Evolutionary conservation across 2,797 vertebrate genomes (phyloP).

Genomic region (Ambastaia sidthimunki): DNA sequence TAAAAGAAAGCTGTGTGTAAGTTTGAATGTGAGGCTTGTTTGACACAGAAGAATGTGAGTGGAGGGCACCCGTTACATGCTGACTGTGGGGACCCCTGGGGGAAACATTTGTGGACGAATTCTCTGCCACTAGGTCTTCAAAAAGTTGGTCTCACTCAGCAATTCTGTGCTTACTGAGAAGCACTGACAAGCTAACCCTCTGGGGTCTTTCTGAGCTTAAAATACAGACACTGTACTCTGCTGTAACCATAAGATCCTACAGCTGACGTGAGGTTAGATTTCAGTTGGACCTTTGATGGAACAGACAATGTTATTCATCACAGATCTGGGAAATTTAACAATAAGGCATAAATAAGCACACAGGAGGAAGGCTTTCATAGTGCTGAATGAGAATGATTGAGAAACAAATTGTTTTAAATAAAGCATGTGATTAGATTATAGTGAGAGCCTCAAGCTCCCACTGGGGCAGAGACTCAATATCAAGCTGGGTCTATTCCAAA

Average conservation of each 20-base stretch:
- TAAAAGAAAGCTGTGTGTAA: slow-evolving; percentile 37
- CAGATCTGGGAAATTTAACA: slow-evolving; percentile 77
- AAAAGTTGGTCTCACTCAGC: slow-evolving; percentile 17
- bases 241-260: slow-evolving; percentile 18
- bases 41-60: slow-evolving; percentile 49
- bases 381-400: slow-evolving; percentile 90
- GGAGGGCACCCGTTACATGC: slow-evolving; percentile 31
- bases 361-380: slow-evolving; percentile 84
- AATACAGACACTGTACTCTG: slow-evolving; percentile 42
- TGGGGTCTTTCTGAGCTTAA: slow-evolving; percentile 21
- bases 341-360: slow-evolving; percentile 83
- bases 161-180: slow-evolving; percentile 12
- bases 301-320: slow-evolving; percentile 40
- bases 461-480: slow-evolving; percentile 64
- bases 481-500: slow-evolving; percentile 67
- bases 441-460: slow-evolving; percentile 75
- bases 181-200: slow-evolving; percentile 45
- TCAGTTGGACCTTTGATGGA: slow-evolving; percentile 11
- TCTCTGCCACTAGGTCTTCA: slow-evolving; percentile 8
- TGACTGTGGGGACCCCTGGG: slow-evolving; percentile 47
- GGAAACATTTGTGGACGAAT: slow-evolving; percentile 40
- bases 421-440: slow-evolving; percentile 99
- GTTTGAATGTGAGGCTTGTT: slow-evolving; percentile 48
- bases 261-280: slow-evolving; percentile 38
- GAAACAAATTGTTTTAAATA: slow-evolving; percentile 98